These are phyloP conservation scores for Leucoma salicis DNA, from an alignment of 2,888 invertebrate species.

Conservation along the genomic window DNA sequence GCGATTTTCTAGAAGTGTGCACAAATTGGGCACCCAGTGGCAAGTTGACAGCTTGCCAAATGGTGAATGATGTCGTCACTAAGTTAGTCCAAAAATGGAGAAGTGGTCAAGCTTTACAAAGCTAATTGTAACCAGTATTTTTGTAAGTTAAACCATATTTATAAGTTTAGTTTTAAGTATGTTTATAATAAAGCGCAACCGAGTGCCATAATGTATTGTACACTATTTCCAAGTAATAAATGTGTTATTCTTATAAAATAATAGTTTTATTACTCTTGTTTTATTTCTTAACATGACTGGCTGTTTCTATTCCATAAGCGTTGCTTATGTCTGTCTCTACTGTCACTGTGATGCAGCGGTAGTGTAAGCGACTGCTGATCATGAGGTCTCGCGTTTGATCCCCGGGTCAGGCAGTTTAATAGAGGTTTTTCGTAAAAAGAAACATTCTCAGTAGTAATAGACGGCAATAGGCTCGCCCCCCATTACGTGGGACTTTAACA, in stretches of 20 bases:
- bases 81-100: not conserved
- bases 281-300: not conserved
- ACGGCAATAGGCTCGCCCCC: too few species aligned
- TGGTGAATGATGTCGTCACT: not conserved
- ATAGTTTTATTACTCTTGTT: too few species aligned
- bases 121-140: constrained; percentile 62
- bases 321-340: too few species aligned
- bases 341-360: too few species aligned
- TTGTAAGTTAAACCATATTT: constrained; percentile 46
- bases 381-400: too few species aligned
- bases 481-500: too few species aligned
- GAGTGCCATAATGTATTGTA: constrained; percentile 71
- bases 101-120: constrained; percentile 7
- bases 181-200: constrained; percentile 47
- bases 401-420: too few species aligned
- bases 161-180: constrained; percentile 40
- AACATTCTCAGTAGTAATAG: too few species aligned
- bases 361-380: too few species aligned
- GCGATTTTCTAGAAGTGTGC: not conserved
- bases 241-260: constrained; percentile 34
- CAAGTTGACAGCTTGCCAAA: not conserved
- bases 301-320: too few species aligned
- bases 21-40: not conserved
- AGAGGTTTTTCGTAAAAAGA: too few species aligned
- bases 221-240: constrained; percentile 57